Base-by-base conservation (phyloP, 1,140 invertebrate species). In the Pseudachorutes palmiensis region DNA sequence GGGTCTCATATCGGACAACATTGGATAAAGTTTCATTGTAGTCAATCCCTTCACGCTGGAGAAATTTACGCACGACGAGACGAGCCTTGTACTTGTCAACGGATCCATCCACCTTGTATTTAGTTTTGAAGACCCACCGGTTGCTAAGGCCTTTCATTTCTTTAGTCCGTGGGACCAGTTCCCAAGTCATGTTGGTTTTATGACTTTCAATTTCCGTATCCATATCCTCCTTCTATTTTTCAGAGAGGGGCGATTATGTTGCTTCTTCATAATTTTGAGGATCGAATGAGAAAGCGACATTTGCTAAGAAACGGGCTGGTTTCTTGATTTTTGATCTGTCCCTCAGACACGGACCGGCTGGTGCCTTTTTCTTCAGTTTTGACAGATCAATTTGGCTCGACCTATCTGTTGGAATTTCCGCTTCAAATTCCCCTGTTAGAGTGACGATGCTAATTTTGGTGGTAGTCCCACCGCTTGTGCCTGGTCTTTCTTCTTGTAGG, bases 61-160 rank as follows among this genome's bases (percentile, higher is more conserved):
- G 68, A 59, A 26, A 76, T 12, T 76, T 74, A 66, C 74, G 70
- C 9, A 75, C 77, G 41, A 80, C 77, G 55, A 81, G 72, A 51
- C 79, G 61, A 48, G 81, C 78, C 72, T 81, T 82, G 64, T 74
- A 79, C 55, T 62, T 70, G n/a, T 66, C 72, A 2, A 31, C 9
- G 76, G 77, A 45, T 30, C 76, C 74, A 63, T 76, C 63, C 2
- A 64, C 26, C 70, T 75, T 76, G 30, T 28, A 69, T 59, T 73
- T 78, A 24, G 74, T 72, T 60, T 71, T 73, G 14, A 74, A 80
- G 12, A 81, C 73, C 78, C 72, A 72, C 69, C 76, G 75, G 60
- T 75, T 77, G 62, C 76, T 61, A 32, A 79, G 71, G 14, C 64
- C 33, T 60, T 64, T 70, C 75, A 74, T 76, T 72, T 77, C 72